phyloP scores from a whole-genome alignment of 2,113 vertebrate genomes.

The Rattus norvegicus region DNA sequence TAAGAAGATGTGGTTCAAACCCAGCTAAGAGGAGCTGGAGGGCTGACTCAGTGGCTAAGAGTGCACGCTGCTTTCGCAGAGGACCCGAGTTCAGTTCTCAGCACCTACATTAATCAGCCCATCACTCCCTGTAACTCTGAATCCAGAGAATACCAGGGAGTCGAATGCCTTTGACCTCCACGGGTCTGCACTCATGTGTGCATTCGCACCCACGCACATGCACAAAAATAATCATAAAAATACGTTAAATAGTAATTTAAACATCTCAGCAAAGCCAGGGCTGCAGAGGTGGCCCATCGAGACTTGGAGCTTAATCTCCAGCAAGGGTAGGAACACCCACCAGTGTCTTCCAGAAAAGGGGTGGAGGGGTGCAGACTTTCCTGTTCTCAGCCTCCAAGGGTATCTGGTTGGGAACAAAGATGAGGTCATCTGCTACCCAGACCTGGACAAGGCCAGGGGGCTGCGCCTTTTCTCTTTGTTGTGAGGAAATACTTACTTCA shows the following conservation, averaged over 20 bases:
- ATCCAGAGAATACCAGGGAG: background rate
- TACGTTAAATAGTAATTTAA: background rate
- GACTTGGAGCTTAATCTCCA: background rate
- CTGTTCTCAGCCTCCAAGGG: background rate
- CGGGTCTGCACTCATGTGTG: too few relatives aligned
- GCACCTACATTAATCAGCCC: background rate
- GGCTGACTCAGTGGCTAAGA: background rate
- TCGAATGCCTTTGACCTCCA: background rate
- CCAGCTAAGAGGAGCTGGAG: background rate
- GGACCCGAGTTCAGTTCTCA: background rate
- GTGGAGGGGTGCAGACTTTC: background rate
- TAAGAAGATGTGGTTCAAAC: background rate
- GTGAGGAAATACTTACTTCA: background rate
- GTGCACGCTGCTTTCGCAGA: background rate
- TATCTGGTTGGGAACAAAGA: background rate
- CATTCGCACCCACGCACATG: too few relatives aligned
- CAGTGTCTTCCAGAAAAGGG: conserved; percentile 40
- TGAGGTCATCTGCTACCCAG: background rate
- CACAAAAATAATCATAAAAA: background rate
- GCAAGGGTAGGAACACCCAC: conserved; percentile 2
- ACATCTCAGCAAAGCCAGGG: background rate
- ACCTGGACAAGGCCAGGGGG: background rate
- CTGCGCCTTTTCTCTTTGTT: background rate
- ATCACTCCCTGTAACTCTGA: background rate
- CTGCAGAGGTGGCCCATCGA: background rate